Evolutionary conservation across 2,113 vertebrate genomes (phyloP).

Genomic region (Crotophaga sulcirostris): DNA sequence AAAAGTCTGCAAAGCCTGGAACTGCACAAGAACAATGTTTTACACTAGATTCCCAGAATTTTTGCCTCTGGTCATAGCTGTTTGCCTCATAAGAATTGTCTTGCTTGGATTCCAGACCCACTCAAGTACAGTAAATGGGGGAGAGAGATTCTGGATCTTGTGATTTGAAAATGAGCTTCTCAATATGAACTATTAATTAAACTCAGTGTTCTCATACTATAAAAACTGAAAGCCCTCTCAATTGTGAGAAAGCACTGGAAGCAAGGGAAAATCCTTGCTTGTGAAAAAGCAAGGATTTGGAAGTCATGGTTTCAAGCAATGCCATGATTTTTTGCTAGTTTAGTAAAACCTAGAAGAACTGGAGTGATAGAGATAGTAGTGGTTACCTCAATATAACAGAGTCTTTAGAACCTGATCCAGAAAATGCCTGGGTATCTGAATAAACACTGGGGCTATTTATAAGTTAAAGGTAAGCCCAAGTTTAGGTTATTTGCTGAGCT

Average conservation of each 20-base stretch:
- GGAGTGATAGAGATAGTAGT: background rate
- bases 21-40: background rate
- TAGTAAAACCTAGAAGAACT: background rate
- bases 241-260: background rate
- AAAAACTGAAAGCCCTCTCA: background rate
- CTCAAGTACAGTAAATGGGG: background rate
- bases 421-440: background rate
- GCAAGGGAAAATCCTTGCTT: background rate
- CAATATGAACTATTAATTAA: background rate
- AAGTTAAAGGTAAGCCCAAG: rapidly evolving
- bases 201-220: background rate
- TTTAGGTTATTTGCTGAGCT: background rate
- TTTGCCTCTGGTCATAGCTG: slow-evolving; percentile 49
- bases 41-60: slow-evolving; percentile 3
- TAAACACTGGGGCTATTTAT: background rate
- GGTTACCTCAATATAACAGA: background rate
- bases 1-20: slow-evolving; percentile 18
- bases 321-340: background rate
- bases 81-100: background rate
- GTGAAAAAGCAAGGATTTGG: background rate
- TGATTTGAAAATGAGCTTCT: background rate
- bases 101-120: background rate
- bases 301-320: background rate
- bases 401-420: background rate
- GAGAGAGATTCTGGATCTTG: background rate